A percentile compares a stretch with the other conserved stretches of the same genome.
Conservation (phyloP, 2,888 invertebrate genomes). For the Aphodius sticticus region DNA sequence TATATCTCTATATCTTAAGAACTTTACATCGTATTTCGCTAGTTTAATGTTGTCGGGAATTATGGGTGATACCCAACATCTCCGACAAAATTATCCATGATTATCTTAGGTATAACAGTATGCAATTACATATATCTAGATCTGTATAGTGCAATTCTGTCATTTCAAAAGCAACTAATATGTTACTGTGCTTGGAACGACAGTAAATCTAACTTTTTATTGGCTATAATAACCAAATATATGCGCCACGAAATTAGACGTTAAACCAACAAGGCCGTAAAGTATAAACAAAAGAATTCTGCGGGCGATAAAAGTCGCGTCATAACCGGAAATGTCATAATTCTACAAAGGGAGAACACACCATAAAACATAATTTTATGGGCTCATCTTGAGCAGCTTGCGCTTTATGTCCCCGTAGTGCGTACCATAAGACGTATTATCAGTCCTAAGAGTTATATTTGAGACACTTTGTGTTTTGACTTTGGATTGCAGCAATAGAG, state of each 20-base stretch:
- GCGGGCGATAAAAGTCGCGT: background rate
- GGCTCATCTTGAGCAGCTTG: background rate
- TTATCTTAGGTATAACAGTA: too few relatives aligned
- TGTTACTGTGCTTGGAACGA: background rate
- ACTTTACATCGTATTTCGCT: too few relatives aligned
- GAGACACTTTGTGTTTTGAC: background rate
- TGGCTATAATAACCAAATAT: background rate
- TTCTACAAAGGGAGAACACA: background rate
- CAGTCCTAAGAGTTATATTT: background rate
- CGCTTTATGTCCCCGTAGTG: background rate
- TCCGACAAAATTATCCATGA: too few relatives aligned
- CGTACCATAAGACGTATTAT: background rate
- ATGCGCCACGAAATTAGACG: background rate
- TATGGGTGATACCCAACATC: too few relatives aligned
- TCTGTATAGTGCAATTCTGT: too few relatives aligned
- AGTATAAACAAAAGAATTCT: background rate
- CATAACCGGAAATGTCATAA: slow-evolving; percentile 4
- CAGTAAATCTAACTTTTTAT: background rate
- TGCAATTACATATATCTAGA: too few relatives aligned
- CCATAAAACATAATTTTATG: background rate
- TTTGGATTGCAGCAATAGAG: background rate
- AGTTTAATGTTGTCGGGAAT: too few relatives aligned
- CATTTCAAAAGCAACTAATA: background rate
- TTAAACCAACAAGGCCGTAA: background rate
- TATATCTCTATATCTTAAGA: too few relatives aligned